Evolutionary conservation across 1,140 invertebrate genomes (phyloP).

Genomic region (Megathymus violae): DNA sequence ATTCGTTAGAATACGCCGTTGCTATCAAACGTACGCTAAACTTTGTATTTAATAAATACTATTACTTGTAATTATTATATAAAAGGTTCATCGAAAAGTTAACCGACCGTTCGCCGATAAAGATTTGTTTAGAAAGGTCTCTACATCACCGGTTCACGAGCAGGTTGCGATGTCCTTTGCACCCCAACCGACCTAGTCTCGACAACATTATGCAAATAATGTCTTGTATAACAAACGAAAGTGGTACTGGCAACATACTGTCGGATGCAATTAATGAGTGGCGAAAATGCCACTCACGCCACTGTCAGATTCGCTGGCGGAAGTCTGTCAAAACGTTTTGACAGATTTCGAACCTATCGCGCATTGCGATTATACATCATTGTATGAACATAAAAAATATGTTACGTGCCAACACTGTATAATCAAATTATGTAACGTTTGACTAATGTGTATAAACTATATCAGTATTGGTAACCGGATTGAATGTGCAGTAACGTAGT

Average conservation of each 20-base stretch:
- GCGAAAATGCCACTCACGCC: slow-evolving; percentile 58
- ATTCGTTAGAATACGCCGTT: too few species aligned
- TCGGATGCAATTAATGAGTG: slow-evolving; percentile 67
- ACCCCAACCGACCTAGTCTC: slow-evolving; percentile 30
- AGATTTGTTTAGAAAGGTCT: slow-evolving; percentile 35
- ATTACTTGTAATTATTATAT: slow-evolving; percentile 27
- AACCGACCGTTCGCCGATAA: slow-evolving; percentile 18
- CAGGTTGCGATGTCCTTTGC: slow-evolving; percentile 28
- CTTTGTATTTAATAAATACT: too few species aligned
- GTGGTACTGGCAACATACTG: slow-evolving; percentile 55
- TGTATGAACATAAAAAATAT: slow-evolving; percentile 38
- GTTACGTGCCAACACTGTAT: slow-evolving; percentile 21
- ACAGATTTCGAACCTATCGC: slow-evolving; percentile 52
- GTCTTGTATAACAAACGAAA: slow-evolving; percentile 72
- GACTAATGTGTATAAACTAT: slow-evolving; percentile 36
- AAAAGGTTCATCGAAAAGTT: slow-evolving; percentile 25
- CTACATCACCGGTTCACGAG: slow-evolving; percentile 10
- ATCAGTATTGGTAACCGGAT: slow-evolving; percentile 21
- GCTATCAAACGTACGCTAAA: too few species aligned
- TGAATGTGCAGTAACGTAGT: slow-evolving; percentile 15
- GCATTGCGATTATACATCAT: slow-evolving; percentile 35
- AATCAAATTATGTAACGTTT: slow-evolving; percentile 37
- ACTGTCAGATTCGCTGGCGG: slow-evolving; percentile 55
- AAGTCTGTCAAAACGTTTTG: slow-evolving; percentile 73
- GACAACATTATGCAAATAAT: slow-evolving; percentile 58